Conservation (phyloP, 2,797 vertebrate species). For the Phataginus tricuspis region DNA sequence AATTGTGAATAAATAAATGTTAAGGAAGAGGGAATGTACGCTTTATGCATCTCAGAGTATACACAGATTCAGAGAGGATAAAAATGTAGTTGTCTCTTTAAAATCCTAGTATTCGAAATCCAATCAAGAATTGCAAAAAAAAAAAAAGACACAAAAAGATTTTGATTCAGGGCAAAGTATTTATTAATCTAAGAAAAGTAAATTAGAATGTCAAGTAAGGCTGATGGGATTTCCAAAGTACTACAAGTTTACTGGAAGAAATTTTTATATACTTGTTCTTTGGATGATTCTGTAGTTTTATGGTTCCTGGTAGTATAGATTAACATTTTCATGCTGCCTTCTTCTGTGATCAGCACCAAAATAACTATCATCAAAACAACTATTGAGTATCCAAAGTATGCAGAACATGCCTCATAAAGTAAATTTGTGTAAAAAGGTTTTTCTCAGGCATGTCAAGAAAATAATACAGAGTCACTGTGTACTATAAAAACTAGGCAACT, state of each 20-base stretch:
- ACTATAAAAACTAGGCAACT: conserved; percentile 49
- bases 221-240: neutral
- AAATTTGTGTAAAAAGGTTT: conserved; percentile 31
- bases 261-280: neutral
- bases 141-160: neutral
- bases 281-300: conserved; percentile 25
- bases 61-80: conserved; percentile 41
- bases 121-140: neutral
- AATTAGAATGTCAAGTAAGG: neutral
- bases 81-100: neutral
- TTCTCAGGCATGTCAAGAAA: conserved; percentile 30
- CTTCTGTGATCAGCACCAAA: conserved; percentile 23
- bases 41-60: neutral
- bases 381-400: neutral
- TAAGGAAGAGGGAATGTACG: neutral
- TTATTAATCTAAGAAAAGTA: conserved; percentile 37
- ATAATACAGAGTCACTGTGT: conserved; percentile 36
- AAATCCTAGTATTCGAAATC: neutral
- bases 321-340: neutral
- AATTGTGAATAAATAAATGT: conserved; percentile 56
- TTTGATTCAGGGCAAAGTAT: conserved; percentile 9
- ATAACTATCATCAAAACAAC: neutral
- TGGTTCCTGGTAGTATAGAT: neutral
- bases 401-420: conserved; percentile 42
- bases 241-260: neutral